Evolutionary conservation across 2,888 invertebrate species (phyloP), one percentile per base, ranked within the genome.

Genomic region (Sussaba pulchella): DNA sequence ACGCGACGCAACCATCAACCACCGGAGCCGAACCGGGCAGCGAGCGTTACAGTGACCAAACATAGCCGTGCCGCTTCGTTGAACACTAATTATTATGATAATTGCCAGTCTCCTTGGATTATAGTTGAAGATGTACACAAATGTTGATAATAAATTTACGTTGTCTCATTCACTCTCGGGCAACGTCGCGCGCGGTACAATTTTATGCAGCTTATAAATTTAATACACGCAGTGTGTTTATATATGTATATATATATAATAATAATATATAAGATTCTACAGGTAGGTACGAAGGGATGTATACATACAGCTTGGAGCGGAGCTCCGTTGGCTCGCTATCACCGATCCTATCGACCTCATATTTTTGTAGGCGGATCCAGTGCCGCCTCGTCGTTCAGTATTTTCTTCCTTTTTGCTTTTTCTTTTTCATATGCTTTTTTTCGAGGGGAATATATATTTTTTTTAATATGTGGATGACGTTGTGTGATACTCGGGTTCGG

Each of bases 281-380:
- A 61, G 80, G 72, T 72, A 80, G 72, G 67, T 80, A 66, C 50
- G 70, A 64, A 41, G 21, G 54, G 57, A 2, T 6, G 31, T 2
- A 31, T 6, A 31, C 6, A 66, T 77, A 73, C 72, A 76, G 76
- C 80, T 81, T 12, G 72, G 43, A 81, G 79, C 75, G 4, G 66
- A 59, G 67, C 43, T 54, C 67, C 71, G 76, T 72, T 76, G 75
- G 61, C 80, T 73, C 80, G 80, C 80, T 81, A 81, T 81, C 80
- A 81, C 76, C 67, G 80, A 81, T 81, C 80, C 80, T 81, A 81
- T 81, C 80, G 80, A 76, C 80, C 80, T 81, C 80, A 81, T 81
- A 81, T 81, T 81, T 81, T 81, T 81, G 80, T 81, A 81, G 80
- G 80, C 80, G 80, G 76, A 81, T 81, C 80, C 80, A 76, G 76